These are phyloP conservation scores for Ips typographus DNA, from an alignment of 1,140 invertebrate genomes.

Conservation along the genomic window DNA sequence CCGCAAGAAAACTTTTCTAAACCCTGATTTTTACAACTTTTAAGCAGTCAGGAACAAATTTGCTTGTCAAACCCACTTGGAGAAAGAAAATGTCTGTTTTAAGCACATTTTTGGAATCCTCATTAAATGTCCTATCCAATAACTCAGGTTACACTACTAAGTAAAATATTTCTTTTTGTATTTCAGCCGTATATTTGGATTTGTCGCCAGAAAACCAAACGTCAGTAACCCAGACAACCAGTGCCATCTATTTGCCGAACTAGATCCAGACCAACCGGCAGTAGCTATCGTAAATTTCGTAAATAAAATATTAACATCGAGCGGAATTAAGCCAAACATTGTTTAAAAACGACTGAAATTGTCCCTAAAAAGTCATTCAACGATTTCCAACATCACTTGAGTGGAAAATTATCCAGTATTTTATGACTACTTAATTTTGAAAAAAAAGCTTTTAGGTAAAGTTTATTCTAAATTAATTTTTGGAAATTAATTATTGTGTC, in stretches of 20 bases:
- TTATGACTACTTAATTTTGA: slow-evolving; percentile 17
- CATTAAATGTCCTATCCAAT: no score
- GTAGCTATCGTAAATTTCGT: slow-evolving; percentile 95
- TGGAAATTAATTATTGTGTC: slow-evolving; percentile 8
- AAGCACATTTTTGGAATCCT: no score
- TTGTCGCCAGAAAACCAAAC: slow-evolving; percentile 84
- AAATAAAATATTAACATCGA: slow-evolving; percentile 81
- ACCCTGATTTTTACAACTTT: no score
- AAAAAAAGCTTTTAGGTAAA: slow-evolving; percentile 1
- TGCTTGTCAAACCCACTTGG: no score
- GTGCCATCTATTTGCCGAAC: slow-evolving; percentile 94
- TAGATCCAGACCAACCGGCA: slow-evolving; percentile 93
- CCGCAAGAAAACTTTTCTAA: no score
- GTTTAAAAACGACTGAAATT: slow-evolving; percentile 48
- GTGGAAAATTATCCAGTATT: slow-evolving; percentile 6
- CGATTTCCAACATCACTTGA: slow-evolving; percentile 17
- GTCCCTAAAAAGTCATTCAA: not conserved
- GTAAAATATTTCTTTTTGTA: not conserved
- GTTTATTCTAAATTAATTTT: slow-evolving; percentile 10
- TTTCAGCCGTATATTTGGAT: slow-evolving; percentile 86
- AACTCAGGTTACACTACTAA: no score
- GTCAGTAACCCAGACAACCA: slow-evolving; percentile 85
- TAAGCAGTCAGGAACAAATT: no score
- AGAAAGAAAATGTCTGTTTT: no score
- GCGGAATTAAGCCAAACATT: slow-evolving; percentile 59